Evolutionary conservation across 2,888 invertebrate genomes (phyloP).

Genomic region (Epirrita christyi): DNA sequence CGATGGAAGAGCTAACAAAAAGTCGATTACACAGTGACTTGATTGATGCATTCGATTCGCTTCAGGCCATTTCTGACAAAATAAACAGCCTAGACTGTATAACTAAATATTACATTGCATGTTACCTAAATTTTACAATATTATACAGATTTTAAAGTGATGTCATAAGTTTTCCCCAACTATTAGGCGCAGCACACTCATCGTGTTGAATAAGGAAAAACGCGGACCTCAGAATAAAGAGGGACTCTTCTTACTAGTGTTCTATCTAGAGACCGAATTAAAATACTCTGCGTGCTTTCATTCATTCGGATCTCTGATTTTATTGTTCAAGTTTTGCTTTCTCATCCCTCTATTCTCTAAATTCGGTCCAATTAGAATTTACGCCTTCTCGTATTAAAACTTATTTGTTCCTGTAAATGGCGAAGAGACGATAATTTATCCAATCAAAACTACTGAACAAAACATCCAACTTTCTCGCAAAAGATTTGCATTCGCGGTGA

Average conservation of each 20-base stretch:
- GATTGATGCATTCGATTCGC: slow-evolving; percentile 1
- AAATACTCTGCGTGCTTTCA: slow-evolving; percentile 9
- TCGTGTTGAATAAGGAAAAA: too few relatives aligned
- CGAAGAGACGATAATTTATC: slow-evolving; percentile 6
- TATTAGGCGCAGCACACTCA: too few relatives aligned
- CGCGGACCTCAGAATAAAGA: background rate
- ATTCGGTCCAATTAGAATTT: background rate
- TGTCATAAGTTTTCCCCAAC: too few relatives aligned
- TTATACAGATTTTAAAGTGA: too few relatives aligned
- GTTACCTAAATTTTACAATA: too few relatives aligned
- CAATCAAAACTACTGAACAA: slow-evolving; percentile 8
- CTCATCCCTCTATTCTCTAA: slow-evolving; percentile 15
- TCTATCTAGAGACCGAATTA: slow-evolving; percentile 1
- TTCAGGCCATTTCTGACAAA: background rate
- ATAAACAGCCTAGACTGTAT: background rate
- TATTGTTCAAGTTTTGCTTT: slow-evolving; percentile 32
- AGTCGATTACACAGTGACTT: background rate
- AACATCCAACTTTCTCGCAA: slow-evolving; percentile 4
- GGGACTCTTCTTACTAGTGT: background rate
- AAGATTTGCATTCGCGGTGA: slow-evolving; percentile 7
- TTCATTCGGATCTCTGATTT: slow-evolving; percentile 33
- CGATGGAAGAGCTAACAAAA: background rate
- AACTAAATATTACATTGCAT: too few relatives aligned
- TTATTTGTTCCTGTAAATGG: background rate
- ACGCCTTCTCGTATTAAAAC: background rate